phyloP scores from a whole-genome alignment of 2,113 vertebrate genomes.

The Tupaia tana region DNA sequence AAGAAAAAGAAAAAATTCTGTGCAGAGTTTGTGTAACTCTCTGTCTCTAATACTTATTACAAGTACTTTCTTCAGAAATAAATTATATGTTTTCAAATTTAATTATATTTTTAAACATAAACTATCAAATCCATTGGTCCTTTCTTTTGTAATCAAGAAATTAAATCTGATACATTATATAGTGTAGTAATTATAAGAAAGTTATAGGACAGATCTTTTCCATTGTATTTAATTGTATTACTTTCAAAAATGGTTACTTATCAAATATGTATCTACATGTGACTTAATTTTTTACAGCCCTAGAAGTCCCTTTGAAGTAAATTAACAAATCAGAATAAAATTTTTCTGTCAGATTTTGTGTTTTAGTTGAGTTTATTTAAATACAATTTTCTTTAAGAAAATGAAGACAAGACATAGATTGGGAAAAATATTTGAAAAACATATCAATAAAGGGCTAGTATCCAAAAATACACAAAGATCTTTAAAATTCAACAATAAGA shows the following conservation, averaged over 20 bases:
- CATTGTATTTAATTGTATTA: background rate
- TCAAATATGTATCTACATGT: background rate
- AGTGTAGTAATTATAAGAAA: background rate
- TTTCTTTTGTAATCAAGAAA: conserved; percentile 47
- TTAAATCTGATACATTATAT: background rate
- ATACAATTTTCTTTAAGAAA: background rate
- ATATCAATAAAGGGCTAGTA: background rate
- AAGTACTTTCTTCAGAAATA: conserved; percentile 34
- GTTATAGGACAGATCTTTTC: background rate
- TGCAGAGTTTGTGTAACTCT: background rate
- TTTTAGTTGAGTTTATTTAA: background rate
- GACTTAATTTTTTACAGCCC: background rate
- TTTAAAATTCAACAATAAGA: background rate
- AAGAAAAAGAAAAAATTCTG: too few relatives aligned
- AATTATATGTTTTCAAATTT: background rate
- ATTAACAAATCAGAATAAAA: background rate
- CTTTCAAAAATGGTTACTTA: background rate
- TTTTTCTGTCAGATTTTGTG: background rate
- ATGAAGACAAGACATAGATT: background rate
- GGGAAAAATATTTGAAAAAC: background rate
- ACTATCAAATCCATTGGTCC: background rate
- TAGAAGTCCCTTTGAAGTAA: conserved; percentile 20
- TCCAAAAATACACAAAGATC: background rate
- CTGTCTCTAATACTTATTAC: background rate
- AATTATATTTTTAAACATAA: conserved; percentile 23